Evolutionary conservation across 2,797 vertebrate genomes (phyloP), one percentile per base, ranked within the genome.

Genomic region (Hippoglossus hippoglossus): DNA sequence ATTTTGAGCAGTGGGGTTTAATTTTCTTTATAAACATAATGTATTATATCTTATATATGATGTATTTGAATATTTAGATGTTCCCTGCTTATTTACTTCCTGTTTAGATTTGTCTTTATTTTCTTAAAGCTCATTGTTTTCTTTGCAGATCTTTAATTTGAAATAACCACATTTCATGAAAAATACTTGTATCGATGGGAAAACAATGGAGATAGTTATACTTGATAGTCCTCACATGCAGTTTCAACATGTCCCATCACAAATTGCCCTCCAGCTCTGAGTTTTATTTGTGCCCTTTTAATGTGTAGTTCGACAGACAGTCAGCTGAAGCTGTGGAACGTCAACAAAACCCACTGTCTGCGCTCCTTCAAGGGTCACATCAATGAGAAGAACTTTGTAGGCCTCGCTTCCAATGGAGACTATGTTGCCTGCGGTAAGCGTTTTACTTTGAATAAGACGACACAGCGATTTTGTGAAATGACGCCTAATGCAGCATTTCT

Each of bases 321-420:
- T 78, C 98, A 99, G 86, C 94, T 99, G 80, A 99, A 99, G 94
- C 93, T 99, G 73, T 99, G 98, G 98, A 99, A 98, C 0, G 98
- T 99, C 21, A 97, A 97, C 91, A 99, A 99, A 82, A 97, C 98
- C 61, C 98, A 99, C 88, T 99, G 98, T 77, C 90, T 99, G 67
- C 97, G 98, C 75, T 99, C 98, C 72, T 99, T 99, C 93, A 99
- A 99, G 89, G 98, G 98, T 82, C 98, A 99, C 92, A 99, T 99
- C 90, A 99, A 99, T 0, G 98, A 99, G 92, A 99, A 99, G 94
- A 99, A 99, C 92, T 99, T 99, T 9, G 98, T 99, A 6, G 98
- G 98, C 60, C 94, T 99, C 16, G 98, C 98, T 0, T 99, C 98
- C 77, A 99, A 99, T 0, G 98, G 98, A 83, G 98, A 99, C 90